Evolutionary conservation across 2,888 invertebrate genomes (phyloP), one percentile per base, ranked within the genome.

Genomic region (Nephrotoma guestfalica): DNA sequence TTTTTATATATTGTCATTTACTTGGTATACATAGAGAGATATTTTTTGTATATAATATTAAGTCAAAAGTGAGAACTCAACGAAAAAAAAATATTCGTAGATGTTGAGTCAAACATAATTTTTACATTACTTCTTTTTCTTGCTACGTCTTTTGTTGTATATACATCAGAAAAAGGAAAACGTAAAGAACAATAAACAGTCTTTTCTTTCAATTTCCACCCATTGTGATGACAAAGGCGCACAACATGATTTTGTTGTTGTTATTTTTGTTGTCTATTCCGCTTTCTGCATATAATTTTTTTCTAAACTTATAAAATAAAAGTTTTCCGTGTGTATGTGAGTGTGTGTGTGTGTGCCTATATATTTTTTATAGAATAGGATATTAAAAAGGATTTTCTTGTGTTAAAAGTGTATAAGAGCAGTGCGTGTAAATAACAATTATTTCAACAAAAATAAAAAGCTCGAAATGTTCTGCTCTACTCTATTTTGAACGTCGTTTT

Each of bases 391-490:
- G 71, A 71, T 71, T 71, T 71, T 84, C 42, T 42, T 84, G 41
- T 84, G 42, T 84, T 41, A 41, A 84, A 84, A 41, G 15, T 84
- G 84, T n/a, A 30, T 30, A 84, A 84, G 84, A 84, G 84, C 84
- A 84, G 84, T 84, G 84, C 84, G 84, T 84, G 84, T 84, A 42
- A 41, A 84, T 84, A 84, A 84, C 84, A 42, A 84, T 84, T 84
- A 42, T 84, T 71, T 71, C 71, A 71, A 71, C 30, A 30, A 71
- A 71, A 71, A 30, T 30, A 30, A 71, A 47, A 71, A 71, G 71
- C 71, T 71, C 71, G 71, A 41, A 41, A 41, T 84, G n/a, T 84
- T 84, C 84, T 84, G 42, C 41, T 84, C 84, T 42, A 84, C 41
- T 84, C 42, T 84, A 42, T 84, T 84, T 41, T 84, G n/a, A 41